These are phyloP conservation scores for Ahaetulla prasina DNA, from an alignment of 2,113 vertebrate species.

Conservation along the genomic window DNA sequence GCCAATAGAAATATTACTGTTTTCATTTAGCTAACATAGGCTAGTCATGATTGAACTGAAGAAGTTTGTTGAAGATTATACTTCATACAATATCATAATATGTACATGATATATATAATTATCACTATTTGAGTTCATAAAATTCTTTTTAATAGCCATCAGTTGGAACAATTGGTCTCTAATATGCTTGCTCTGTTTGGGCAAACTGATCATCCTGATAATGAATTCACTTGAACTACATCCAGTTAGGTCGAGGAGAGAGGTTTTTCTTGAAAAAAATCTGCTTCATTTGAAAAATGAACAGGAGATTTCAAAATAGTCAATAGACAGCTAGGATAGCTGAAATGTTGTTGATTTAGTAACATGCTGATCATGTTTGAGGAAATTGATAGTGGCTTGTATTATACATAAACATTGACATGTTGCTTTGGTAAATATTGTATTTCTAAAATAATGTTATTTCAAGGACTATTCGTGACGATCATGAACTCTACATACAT, in stretches of 20 bases:
- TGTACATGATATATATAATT: not conserved
- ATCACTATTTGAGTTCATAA: not conserved
- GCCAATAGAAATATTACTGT: not conserved
- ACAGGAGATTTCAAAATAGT: not conserved
- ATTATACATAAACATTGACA: not conserved
- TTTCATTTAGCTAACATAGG: not conserved
- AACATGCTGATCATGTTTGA: not conserved
- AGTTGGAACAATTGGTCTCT: not conserved
- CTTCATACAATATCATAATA: not conserved
- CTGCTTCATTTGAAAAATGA: not conserved
- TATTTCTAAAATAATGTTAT: conserved; percentile 22
- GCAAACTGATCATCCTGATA: not conserved
- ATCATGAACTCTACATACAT: conserved; percentile 93
- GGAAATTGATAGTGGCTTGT: not conserved
- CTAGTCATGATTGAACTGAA: not conserved
- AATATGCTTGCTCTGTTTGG: not conserved
- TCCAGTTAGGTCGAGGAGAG: not conserved
- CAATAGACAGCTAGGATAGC: not conserved
- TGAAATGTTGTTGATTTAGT: not conserved
- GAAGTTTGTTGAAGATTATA: not conserved
- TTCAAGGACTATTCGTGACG: conserved; percentile 90
- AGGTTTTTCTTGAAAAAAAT: not conserved
- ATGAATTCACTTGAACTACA: not conserved
- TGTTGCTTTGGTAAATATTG: not conserved
- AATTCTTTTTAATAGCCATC: not conserved